Base-by-base conservation (phyloP, 2,888 invertebrate genomes). In the Mythimna vitellina region DNA sequence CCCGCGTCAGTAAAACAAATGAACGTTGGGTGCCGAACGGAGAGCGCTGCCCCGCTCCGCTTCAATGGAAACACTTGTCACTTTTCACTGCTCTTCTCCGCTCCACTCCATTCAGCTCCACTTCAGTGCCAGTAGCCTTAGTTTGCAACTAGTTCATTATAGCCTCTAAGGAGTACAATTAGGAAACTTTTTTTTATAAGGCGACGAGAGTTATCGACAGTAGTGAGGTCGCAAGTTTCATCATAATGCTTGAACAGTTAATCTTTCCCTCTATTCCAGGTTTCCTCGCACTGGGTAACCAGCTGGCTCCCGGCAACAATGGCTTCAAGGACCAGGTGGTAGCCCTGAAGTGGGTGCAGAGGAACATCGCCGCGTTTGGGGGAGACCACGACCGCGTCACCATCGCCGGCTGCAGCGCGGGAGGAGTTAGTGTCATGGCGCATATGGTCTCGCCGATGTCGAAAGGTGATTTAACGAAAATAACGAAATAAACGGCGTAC, bases 301-400 rank as follows among this genome's bases (percentile, higher is more conserved):
- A 95, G 69, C 92, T 96, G 53, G 97, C 97, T 0, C 97, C 97
- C 0, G 98, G 97, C 1, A 98, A 98, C 88, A 96, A 97, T 80
- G 98, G 97, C 0, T 89, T 97, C 12, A 97, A 97, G 86, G 98
- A 98, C 91, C 97, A 98, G 89, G 97, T 97, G 1, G 91, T 94
- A 29, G 97, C 97, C 0, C 75, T 85, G 0, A 56, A 53, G 14
- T 85, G 97, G 97, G 92, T 98, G 0, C 95, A 96, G 84, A 88
- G 96, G 57, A 97, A 98, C 85, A 97, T 98, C 61, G 96, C 92
- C 0, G 91, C 96, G 0, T 98, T 97, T 85, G 97, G 97, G 0
- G 98, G 98, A 3, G 96, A 98, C 92, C 96, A 97, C 0, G 92
- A 97, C 76, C 92, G 93, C 0, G 97, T 98, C 1, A 97, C 97